These are phyloP conservation scores for Poicephalus meyeri DNA, from an alignment of 2,113 vertebrate genomes.

Conservation along the genomic window DNA sequence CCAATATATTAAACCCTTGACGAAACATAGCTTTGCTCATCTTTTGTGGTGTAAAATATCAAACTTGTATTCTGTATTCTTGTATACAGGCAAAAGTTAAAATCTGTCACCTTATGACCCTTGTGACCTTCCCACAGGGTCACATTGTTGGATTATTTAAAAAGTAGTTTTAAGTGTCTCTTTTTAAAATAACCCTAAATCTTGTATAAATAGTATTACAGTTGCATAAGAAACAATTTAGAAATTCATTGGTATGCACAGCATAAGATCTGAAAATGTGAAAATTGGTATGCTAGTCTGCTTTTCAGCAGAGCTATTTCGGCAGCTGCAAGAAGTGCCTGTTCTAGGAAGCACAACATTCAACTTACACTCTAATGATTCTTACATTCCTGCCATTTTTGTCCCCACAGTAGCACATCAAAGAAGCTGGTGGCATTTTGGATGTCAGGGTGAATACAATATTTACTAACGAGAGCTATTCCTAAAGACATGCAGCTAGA, in stretches of 20 bases:
- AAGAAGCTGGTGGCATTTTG: constrained; percentile 11
- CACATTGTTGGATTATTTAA: background rate
- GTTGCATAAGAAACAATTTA: background rate
- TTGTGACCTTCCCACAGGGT: background rate
- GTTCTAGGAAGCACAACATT: constrained; percentile 5
- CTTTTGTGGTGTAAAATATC: background rate
- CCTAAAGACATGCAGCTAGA: background rate
- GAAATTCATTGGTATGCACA: background rate
- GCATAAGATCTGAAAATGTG: background rate
- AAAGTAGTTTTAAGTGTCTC: background rate
- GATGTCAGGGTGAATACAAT: background rate
- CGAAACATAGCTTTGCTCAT: background rate
- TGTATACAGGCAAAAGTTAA: background rate
- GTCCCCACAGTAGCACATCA: constrained; percentile 5
- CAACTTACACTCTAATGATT: background rate
- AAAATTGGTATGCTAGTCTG: constrained; percentile 19
- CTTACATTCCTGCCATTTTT: constrained; percentile 39
- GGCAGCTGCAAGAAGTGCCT: constrained; percentile 1
- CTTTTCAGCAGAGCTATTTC: constrained; percentile 10
- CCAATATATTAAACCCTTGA: background rate
- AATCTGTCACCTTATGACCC: background rate
- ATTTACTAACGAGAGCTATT: constrained; percentile 36
- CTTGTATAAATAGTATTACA: background rate
- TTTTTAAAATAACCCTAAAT: background rate
- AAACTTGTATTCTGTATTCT: background rate